Evolutionary conservation across 2,888 invertebrate genomes (phyloP).

Genomic region (Drosophila infuscata): DNA sequence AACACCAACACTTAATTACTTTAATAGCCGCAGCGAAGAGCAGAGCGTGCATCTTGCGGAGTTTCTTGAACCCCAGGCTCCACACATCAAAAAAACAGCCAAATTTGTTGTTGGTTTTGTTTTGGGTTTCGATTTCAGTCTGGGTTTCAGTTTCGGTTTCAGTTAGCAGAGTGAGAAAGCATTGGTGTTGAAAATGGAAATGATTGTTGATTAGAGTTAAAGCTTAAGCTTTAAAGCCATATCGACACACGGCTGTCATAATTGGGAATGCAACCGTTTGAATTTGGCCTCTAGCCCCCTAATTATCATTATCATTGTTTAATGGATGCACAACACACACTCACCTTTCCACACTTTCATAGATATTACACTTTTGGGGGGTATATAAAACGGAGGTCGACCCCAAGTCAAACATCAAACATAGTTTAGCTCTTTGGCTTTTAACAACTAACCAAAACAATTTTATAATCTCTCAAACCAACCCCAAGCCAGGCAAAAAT

Average conservation of each 20-base stretch:
- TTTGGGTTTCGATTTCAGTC: conserved; percentile 20
- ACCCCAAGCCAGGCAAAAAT: conserved; percentile 70
- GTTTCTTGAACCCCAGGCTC: conserved; percentile 66
- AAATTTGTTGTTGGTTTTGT: conserved; percentile 33
- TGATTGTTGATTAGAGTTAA: conserved; percentile 44
- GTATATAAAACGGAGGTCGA: conserved; percentile 63
- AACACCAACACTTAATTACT: conserved; percentile 79
- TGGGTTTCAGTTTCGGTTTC: conserved; percentile 51
- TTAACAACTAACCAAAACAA: conserved; percentile 52
- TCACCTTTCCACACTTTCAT: conserved; percentile 61
- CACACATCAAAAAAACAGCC: conserved; percentile 1
- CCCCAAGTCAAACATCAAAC: conserved; percentile 63
- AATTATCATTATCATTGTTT: conserved; percentile 56
- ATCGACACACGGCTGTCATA: conserved; percentile 55
- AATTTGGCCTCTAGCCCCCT: conserved; percentile 29
- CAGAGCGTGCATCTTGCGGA: conserved; percentile 34
- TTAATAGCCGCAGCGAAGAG: conserved; percentile 51
- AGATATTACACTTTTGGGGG: conserved; percentile 29
- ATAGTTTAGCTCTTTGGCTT: conserved; percentile 73
- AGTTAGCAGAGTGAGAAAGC: conserved; percentile 35
- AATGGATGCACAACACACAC: conserved; percentile 55
- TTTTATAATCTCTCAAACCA: conserved; percentile 33
- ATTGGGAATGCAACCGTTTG: conserved; percentile 73
- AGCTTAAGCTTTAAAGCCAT: conserved; percentile 12
- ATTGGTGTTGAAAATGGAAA: conserved; percentile 48